phyloP scores from a whole-genome alignment of 2,888 invertebrate genomes.

The Rhogogaster chlorosoma region DNA sequence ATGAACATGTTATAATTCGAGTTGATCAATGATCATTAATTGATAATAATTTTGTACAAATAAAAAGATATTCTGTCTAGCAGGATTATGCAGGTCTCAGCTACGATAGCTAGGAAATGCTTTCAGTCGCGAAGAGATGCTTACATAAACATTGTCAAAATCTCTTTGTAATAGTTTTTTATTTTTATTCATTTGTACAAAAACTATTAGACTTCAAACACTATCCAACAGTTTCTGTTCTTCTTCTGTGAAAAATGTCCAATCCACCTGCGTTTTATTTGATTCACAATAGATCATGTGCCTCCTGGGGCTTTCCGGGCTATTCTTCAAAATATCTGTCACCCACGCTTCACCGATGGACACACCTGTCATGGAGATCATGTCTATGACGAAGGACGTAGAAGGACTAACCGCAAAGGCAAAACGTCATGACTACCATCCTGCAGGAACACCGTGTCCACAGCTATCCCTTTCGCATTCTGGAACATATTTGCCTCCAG shows the following conservation, averaged over 20 bases:
- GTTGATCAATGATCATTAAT: neutral
- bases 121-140: neutral
- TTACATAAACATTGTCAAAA: neutral
- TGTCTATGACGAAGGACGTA: conserved; percentile 50
- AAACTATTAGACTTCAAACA: neutral
- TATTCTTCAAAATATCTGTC: conserved; percentile 60
- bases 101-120: neutral
- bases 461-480: conserved; percentile 64
- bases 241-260: neutral
- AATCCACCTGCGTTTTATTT: neutral
- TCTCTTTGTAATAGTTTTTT: neutral
- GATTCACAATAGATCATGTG: conserved; percentile 62
- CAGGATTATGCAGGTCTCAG: neutral
- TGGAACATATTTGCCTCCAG: conserved; percentile 59
- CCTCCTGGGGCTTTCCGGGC: conserved; percentile 70
- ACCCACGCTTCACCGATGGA: conserved; percentile 54
- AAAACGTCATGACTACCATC: conserved; percentile 66
- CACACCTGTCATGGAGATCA: conserved; percentile 52
- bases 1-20: neutral
- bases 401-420: conserved; percentile 32
- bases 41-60: neutral
- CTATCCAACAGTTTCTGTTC: neutral
- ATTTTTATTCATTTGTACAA: neutral
- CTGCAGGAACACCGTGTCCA: conserved; percentile 66
- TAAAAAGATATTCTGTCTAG: neutral